Base-by-base conservation (phyloP, 1,140 invertebrate genomes). In the Tetraneura akinire region DNA sequence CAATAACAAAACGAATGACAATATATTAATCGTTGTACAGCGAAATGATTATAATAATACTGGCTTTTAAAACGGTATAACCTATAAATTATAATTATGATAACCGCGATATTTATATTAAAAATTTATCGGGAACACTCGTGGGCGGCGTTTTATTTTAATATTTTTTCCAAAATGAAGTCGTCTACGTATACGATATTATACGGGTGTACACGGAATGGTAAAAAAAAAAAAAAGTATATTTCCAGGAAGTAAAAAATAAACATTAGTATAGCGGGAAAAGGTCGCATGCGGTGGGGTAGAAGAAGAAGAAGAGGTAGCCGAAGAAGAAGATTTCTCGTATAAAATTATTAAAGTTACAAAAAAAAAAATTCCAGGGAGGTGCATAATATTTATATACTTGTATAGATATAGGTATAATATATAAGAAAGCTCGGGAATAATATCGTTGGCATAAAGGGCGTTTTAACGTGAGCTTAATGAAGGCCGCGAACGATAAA, bases 401-500 rank as follows among this genome's bases (percentile, higher is more conserved):
- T n/a, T n/a, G n/a, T n/a, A n/a, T n/a, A 8, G 62, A 18, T 1
- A 3, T 23, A 1, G 2, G 47, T 49, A 49, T 51, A 21, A 37
- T 37, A 18, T 10, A n/a, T 37, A 57, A 76, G 53, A 74, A 74
- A 74, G 37, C 32, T 4, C 26, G 26, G 42, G 3, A 78, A 78
- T 45, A 78, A 78, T 62, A 78, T 78, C 74, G 42, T 37, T 10
- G 23, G 55, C 53, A 60, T 42, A 76, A 78, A 78, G 74, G 74
- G 74, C 60, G 74, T 78, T 78, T 78, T 78, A 78, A 78, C 74
- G 55, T 29, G 74, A 78, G 74, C 74, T 78, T 78, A 78, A 78
- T 78, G 74, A 78, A 78, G 74, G 74, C 74, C 74, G 42, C n/a
- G 55, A 18, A 78, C 74, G 74, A 78, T 78, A 78, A 78, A 78